Evolutionary conservation across 2,888 invertebrate species (phyloP), one percentile per base, ranked within the genome.

Genomic region (Adela reaumurella): DNA sequence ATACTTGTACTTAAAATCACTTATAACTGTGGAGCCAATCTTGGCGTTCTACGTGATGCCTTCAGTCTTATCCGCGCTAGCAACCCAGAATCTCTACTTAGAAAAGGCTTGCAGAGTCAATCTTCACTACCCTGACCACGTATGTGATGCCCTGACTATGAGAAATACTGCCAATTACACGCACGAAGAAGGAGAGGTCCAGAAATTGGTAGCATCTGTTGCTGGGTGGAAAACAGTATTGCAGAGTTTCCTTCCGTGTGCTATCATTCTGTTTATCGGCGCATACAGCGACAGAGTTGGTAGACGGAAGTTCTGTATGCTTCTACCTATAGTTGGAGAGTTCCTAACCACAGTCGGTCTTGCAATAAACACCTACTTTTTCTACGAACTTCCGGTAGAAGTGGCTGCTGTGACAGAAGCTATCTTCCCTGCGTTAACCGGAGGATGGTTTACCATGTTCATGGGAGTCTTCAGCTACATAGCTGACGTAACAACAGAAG

Each of bases 391-490:
- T 41, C 90, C 91, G 0, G 89, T 92, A 81, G 92, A 92, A 72
- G 88, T 84, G 2, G 88, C 89, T 16, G 92, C 89, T 0, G 81
- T 91, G 4, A 86, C 89, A 1, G 92, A 92, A 67, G 89, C 90
- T 1, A 80, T 92, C 54, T 91, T 91, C 67, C 92, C 92, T 2
- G 90, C 90, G 0, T 61, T 92, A 6, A 90, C 90, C 1, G 89
- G 92, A 10, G 92, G 92, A 8, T 92, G 92, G 92, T 90, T 91
- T 64, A 91, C 91, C 24, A 91, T 92, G 91, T 87, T 92, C 58
- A 92, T 92, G 91, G 91, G 91, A 17, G 87, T 93, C 55, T 90
- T 94, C 70, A 91, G 92, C 70, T 94, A 94, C 63, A 88, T 95
- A 51, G 91, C 88, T 2, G 93, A 94, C 62, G 88, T 93, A 16